Percentiles rank a stretch among this genome's conserved stretches.
These are phyloP conservation scores for Cephalopholis sonnerati DNA, from an alignment of 2,113 vertebrate species.

Conservation along the genomic window DNA sequence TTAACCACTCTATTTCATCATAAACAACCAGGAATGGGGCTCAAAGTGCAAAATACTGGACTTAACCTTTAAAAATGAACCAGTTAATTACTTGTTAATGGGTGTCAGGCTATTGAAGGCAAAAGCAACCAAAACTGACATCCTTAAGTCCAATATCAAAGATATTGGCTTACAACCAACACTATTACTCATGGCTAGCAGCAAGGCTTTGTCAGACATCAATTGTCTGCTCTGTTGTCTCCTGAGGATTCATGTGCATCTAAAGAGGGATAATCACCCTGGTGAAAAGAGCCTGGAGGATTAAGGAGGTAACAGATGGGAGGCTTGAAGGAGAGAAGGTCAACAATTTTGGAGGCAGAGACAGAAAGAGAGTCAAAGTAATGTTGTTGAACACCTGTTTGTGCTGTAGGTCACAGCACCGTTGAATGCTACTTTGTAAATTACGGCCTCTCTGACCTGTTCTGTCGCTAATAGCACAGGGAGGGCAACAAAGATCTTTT, in stretches of 20 bases:
- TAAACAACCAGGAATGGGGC: no score
- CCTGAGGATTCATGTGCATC: constrained; percentile 31
- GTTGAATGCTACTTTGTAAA: constrained; percentile 43
- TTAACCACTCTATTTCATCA: no score
- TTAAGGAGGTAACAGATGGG: constrained; percentile 45
- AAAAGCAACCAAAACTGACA: no score
- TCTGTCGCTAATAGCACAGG: constrained; percentile 34
- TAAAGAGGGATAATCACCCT: constrained; percentile 18
- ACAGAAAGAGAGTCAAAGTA: constrained; percentile 38
- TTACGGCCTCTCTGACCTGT: constrained; percentile 48
- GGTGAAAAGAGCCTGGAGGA: constrained; percentile 34
- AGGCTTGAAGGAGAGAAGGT: constrained; percentile 43
- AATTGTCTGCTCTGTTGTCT: not conserved
- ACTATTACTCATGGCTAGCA: not conserved
- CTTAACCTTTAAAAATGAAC: no score
- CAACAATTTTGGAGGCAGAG: constrained; percentile 34
- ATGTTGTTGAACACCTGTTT: constrained; percentile 64
- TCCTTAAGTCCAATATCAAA: not conserved
- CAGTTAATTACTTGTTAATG: no score
- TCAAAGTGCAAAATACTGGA: no score
- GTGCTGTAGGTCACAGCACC: constrained; percentile 40
- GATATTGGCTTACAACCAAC: not conserved
- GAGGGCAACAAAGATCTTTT: not conserved
- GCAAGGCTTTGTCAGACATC: not conserved
- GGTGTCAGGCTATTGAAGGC: no score